These are phyloP conservation scores for Emberiza fucata DNA, from an alignment of 2,113 vertebrate genomes.

Conservation along the genomic window DNA sequence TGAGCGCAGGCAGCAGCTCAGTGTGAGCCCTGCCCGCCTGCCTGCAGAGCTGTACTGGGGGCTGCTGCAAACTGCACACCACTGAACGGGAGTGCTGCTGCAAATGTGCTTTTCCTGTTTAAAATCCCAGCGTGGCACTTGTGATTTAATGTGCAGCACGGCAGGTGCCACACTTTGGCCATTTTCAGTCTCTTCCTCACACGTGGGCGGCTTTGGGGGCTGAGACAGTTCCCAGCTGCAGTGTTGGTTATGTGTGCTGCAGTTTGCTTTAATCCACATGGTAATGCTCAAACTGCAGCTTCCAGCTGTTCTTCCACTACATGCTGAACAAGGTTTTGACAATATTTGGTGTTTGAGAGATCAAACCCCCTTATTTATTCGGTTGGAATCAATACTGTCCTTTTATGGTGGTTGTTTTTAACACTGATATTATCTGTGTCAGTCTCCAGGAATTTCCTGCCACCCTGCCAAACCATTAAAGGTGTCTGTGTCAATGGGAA, in stretches of 20 bases:
- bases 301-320: neutral
- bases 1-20: neutral
- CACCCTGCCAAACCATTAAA: neutral
- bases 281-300: neutral
- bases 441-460: neutral
- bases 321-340: neutral
- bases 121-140: neutral
- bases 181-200: neutral
- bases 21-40: neutral
- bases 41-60: too few species aligned
- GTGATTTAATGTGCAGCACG: neutral
- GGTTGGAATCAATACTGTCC: neutral
- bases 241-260: neutral
- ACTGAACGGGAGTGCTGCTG: neutral
- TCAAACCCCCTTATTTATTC: neutral
- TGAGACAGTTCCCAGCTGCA: neutral
- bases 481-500: neutral
- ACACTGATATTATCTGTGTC: neutral
- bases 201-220: neutral
- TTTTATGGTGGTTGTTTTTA: neutral
- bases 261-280: neutral
- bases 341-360: neutral
- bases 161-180: neutral
- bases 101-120: neutral
- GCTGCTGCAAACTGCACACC: neutral